A percentile compares a stretch with the other conserved stretches of the same genome.
phyloP scores from a whole-genome alignment of 2,888 invertebrate genomes.

The Isotomurus palustris region DNA sequence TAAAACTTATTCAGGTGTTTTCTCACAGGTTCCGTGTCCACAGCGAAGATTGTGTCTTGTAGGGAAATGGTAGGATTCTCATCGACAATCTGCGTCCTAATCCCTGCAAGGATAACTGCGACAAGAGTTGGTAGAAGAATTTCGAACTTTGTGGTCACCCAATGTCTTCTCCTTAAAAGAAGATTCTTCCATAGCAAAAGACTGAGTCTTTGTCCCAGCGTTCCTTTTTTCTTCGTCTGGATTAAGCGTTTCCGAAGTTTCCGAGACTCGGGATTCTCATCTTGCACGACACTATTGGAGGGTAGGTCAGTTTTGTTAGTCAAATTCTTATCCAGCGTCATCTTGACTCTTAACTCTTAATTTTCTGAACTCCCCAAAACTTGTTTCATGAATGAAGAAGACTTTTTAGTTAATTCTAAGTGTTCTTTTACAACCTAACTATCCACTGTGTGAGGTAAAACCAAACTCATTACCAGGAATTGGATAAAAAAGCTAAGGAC shows the following conservation, averaged over 20 bases:
- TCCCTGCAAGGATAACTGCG: slow-evolving; percentile 30
- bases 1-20: background rate
- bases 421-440: too few relatives aligned
- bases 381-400: too few relatives aligned
- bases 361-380: too few relatives aligned
- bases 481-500: too few relatives aligned
- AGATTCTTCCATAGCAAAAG: slow-evolving; percentile 45
- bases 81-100: slow-evolving; percentile 25
- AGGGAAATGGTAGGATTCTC: slow-evolving; percentile 20
- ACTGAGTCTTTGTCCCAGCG: slow-evolving; percentile 24
- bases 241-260: too few relatives aligned
- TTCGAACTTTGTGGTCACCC: slow-evolving; percentile 40
- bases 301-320: too few relatives aligned
- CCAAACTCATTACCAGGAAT: too few relatives aligned
- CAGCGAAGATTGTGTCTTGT: slow-evolving; percentile 25
- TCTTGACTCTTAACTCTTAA: too few relatives aligned
- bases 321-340: too few relatives aligned
- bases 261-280: background rate
- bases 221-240: slow-evolving; percentile 12
- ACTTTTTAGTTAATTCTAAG: too few relatives aligned
- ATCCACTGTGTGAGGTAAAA: too few relatives aligned
- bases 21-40: slow-evolving; percentile 14
- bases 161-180: slow-evolving; percentile 38
- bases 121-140: slow-evolving; percentile 42
- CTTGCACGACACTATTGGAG: slow-evolving; percentile 8